Base-by-base conservation (phyloP, 2,797 vertebrate genomes). In the Hylomyscus alleni region DNA sequence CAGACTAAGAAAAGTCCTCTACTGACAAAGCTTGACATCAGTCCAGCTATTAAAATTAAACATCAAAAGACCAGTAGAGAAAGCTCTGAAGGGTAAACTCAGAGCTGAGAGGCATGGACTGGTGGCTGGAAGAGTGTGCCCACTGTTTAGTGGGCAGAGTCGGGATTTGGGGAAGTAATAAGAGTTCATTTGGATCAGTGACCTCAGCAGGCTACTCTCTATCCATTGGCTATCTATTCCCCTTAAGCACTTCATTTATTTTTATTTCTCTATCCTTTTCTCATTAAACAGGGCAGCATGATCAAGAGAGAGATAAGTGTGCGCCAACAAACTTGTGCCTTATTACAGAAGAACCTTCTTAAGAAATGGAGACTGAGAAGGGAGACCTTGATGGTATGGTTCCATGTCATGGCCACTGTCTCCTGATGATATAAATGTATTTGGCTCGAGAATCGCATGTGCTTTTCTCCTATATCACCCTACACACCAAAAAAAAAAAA, bases 321-420 rank as follows among this genome's bases (percentile, higher is more conserved):
- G 10, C 37, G 5, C 37, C 54, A 83, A 75, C 67, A 89, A 94
- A 89, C 77, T 17, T 89, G 77, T 56, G n/a, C 92, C 26, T 73
- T 75, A 65, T 89, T 89, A 52, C 72, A 50, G 40, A 94, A 94
- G 86, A 82, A 82, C 54, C 29, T 94, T 4, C 73, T 93, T 73
- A 73, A 73, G 15, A 89, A 81, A 72, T 58, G 65, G 54, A 88
- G 65, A 73, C 29, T 50, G 15, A 89, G 37, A 93, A 93, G 84
- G n/a, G 77, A 89, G 12, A 62, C 85, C 44, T 50, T 81, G 20
- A 50, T 52, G 24, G 62, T 81, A 89, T 6, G 54, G 37, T 34
- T 31, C 12, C 8, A n/a, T 40, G 44, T 34, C 9, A n/a, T 3
- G 47, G 29, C 34, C 26, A 13, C 54, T 60, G 50, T 1, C 10